Evolutionary conservation across 1,140 invertebrate species (phyloP).

Genomic region (Pogonomyrmex barbatus): DNA sequence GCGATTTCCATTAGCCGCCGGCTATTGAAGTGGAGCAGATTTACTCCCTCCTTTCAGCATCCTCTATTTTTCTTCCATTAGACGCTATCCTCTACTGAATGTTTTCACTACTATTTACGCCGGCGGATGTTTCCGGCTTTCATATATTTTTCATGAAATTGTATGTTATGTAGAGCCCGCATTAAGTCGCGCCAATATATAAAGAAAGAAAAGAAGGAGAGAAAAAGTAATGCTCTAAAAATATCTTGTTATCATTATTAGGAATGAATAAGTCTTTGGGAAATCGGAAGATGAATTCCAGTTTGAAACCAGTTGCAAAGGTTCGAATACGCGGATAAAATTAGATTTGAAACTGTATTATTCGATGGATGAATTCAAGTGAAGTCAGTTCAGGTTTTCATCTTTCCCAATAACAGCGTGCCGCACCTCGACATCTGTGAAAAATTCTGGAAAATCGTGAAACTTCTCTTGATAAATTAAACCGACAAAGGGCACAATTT

Average conservation of each 20-base stretch:
- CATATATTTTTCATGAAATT: constrained; percentile 12
- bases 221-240: constrained; percentile 11
- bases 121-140: constrained; percentile 10
- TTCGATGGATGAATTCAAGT: constrained; percentile 38
- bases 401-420: background rate
- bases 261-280: constrained; percentile 23
- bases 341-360: constrained; percentile 56
- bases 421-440: background rate
- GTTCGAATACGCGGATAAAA: constrained; percentile 31
- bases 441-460: constrained; percentile 34
- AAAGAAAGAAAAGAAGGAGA: constrained; percentile 25
- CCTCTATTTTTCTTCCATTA: constrained; percentile 62
- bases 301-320: constrained; percentile 17
- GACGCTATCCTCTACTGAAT: background rate
- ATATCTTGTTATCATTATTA: constrained; percentile 32
- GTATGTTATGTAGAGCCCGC: background rate
- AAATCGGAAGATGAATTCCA: constrained; percentile 23
- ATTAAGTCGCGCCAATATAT: background rate
- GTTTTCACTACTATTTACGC: constrained; percentile 35
- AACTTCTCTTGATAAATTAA: background rate
- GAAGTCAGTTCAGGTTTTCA: constrained; percentile 35
- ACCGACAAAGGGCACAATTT: constrained; percentile 15
- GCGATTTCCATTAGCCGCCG: constrained; percentile 50
- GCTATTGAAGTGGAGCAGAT: constrained; percentile 54
- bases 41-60: constrained; percentile 39